phyloP scores from a whole-genome alignment of 1,140 invertebrate genomes.

The Neodiprion pinetum region DNA sequence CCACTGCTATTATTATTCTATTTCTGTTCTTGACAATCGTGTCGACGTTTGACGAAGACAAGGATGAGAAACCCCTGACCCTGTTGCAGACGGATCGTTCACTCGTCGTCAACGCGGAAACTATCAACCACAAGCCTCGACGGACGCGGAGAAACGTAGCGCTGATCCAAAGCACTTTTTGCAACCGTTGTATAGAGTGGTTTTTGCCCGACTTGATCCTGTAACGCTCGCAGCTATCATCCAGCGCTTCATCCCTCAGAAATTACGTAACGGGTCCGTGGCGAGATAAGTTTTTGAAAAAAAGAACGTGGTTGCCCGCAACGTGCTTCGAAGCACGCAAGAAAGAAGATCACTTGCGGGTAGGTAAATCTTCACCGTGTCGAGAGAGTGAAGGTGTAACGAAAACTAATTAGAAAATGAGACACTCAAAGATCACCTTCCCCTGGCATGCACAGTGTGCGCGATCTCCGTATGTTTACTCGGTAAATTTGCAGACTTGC shows the following conservation, averaged over 20 bases:
- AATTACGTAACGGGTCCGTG: not conserved
- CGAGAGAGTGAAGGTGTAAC: not conserved
- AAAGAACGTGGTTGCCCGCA: no score
- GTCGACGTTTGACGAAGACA: no score
- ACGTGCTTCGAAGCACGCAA: no score
- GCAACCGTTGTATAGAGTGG: no score
- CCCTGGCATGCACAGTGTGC: not conserved
- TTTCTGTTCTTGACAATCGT: no score
- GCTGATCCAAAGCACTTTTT: not conserved
- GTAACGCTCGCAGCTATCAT: no score
- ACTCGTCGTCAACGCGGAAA: not conserved
- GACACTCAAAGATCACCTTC: not conserved
- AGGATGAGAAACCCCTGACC: not conserved
- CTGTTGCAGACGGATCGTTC: not conserved
- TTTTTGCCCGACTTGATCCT: no score
- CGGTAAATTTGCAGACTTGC: not conserved
- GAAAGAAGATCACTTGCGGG: no score
- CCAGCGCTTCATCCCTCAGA: not conserved
- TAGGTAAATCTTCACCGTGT: not conserved
- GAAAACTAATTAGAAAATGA: not conserved
- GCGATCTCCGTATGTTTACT: not conserved
- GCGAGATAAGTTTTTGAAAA: no score
- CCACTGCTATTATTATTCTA: no score
- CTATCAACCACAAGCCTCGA: not conserved
- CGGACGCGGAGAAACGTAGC: not conserved